Conservation (phyloP, 2,113 vertebrate genomes). For the Numenius arquata region DNA sequence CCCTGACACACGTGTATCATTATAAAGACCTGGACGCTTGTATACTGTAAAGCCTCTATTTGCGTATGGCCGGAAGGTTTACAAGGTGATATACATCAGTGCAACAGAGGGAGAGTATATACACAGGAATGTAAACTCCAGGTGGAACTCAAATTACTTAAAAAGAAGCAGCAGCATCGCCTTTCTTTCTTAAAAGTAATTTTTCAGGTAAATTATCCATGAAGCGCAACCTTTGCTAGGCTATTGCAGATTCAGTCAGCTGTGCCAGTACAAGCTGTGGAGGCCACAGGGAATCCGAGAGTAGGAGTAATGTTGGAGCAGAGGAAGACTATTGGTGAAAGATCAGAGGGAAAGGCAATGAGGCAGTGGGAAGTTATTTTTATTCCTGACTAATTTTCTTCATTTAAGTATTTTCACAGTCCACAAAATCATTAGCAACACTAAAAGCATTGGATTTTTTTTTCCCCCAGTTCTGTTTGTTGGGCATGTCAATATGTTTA, state of each 20-base stretch:
- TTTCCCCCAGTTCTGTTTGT: not conserved
- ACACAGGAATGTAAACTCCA: not conserved
- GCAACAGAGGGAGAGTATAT: not conserved
- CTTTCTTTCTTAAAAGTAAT: not conserved
- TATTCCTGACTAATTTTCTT: conserved; percentile 16
- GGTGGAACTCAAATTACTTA: not conserved
- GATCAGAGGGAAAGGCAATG: not conserved
- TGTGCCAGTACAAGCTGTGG: not conserved
- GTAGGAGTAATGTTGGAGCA: not conserved
- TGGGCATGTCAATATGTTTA: not conserved
- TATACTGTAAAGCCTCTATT: not conserved
- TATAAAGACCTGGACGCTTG: not conserved
- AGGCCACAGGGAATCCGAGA: not conserved
- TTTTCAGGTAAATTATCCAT: not conserved
- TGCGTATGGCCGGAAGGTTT: not conserved
- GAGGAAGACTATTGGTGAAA: not conserved
- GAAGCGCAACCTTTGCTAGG: not conserved
- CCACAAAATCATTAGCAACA: not conserved
- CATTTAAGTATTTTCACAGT: not conserved
- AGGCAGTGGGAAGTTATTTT: conserved; percentile 5
- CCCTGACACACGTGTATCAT: not conserved
- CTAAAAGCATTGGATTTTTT: not conserved
- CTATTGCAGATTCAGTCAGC: not conserved
- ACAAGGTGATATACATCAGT: not conserved
- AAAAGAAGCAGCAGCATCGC: not conserved